phyloP scores from a whole-genome alignment of 1,140 invertebrate genomes.

The Aphaenogaster ashmeadi region DNA sequence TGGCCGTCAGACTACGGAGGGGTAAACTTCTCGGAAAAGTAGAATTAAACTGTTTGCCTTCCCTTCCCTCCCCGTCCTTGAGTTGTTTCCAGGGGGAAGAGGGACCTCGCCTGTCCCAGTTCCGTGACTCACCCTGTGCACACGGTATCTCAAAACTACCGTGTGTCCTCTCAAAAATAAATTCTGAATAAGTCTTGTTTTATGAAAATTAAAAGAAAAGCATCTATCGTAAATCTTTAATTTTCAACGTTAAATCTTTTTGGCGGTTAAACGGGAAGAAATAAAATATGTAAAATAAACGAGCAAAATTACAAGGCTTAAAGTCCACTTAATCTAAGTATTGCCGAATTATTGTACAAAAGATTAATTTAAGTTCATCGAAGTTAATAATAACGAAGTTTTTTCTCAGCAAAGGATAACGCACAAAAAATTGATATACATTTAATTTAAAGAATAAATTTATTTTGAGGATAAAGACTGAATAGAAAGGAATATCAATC shows the following conservation, averaged over 20 bases:
- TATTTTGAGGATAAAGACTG: not conserved
- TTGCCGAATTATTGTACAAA: not conserved
- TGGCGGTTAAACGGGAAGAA: not conserved
- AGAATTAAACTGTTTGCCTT: slow-evolving; percentile 35
- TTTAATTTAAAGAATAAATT: not conserved
- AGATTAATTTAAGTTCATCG: not conserved
- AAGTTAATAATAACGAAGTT: not conserved
- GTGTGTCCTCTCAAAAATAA: not conserved
- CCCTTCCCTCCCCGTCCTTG: slow-evolving; percentile 4
- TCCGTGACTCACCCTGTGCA: slow-evolving; percentile 24
- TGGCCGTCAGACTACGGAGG: not conserved
- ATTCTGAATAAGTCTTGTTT: not conserved
- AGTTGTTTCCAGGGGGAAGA: slow-evolving; percentile 20
- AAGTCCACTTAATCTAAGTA: not conserved
- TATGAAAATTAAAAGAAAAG: not conserved
- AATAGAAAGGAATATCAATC: not conserved
- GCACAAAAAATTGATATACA: not conserved
- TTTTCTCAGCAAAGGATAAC: not conserved
- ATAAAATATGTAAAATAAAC: not conserved
- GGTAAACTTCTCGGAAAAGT: slow-evolving; percentile 43
- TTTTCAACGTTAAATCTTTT: not conserved
- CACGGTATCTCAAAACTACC: not conserved
- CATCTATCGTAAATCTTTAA: not conserved
- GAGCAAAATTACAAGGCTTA: not conserved
- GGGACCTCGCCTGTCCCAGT: slow-evolving; percentile 1